Evolutionary conservation across 2,888 invertebrate genomes (phyloP).

Genomic region (Yponomeuta sedellus): DNA sequence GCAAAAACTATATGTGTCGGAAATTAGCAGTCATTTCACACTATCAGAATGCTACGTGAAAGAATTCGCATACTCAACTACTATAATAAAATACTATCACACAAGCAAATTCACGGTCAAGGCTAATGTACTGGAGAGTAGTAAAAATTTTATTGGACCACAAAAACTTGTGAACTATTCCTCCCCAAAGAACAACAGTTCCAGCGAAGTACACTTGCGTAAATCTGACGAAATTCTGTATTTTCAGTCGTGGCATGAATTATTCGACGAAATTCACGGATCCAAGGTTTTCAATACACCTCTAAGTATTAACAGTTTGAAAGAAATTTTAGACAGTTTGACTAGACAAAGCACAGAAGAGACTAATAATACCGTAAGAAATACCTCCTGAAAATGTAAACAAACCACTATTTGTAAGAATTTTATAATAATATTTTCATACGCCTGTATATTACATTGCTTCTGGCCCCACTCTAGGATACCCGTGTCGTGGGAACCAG

Average conservation of each 20-base stretch:
- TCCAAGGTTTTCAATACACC: not conserved
- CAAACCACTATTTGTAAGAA: too few relatives aligned
- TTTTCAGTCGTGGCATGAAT: not conserved
- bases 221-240: not conserved
- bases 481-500: too few relatives aligned
- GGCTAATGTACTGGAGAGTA: not conserved
- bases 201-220: not conserved
- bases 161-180: not conserved
- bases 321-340: not conserved
- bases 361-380: too few relatives aligned
- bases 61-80: too few relatives aligned
- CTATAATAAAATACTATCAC: not conserved
- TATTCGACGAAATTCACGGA: not conserved
- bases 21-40: too few relatives aligned
- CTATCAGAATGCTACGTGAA: too few relatives aligned
- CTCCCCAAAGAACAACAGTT: not conserved
- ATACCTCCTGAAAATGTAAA: too few relatives aligned
- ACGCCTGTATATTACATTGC: too few relatives aligned
- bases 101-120: not conserved
- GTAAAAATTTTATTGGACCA: not conserved
- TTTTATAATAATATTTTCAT: too few relatives aligned
- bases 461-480: too few relatives aligned
- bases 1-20: too few relatives aligned
- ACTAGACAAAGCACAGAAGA: too few relatives aligned
- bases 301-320: not conserved